Evolutionary conservation across 2,888 invertebrate species (phyloP).

Genomic region (Nephrotoma appendiculata): DNA sequence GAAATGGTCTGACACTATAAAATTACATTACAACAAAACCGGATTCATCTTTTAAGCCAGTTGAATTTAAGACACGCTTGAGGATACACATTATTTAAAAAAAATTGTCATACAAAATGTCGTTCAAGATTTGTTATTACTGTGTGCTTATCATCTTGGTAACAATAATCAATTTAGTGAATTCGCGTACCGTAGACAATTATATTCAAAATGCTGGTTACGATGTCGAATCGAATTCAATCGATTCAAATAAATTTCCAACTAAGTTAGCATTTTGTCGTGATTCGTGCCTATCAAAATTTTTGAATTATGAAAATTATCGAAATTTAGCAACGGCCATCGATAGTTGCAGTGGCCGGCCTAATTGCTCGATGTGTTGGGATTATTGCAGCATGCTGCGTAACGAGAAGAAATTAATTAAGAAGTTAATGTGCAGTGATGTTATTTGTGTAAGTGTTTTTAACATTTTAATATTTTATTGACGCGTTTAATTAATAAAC

Average conservation of each 20-base stretch:
- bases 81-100: neutral
- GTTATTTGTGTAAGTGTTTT: slow-evolving; percentile 6
- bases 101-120: neutral
- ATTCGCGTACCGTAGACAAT: neutral
- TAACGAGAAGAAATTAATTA: slow-evolving; percentile 1
- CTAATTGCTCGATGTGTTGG: slow-evolving; percentile 8
- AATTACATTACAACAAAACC: neutral
- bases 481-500: neutral
- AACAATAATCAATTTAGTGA: neutral
- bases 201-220: neutral
- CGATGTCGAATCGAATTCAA: neutral
- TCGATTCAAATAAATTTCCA: neutral
- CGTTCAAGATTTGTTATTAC: neutral
- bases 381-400: slow-evolving; percentile 6
- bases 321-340: neutral
- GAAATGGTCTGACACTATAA: neutral
- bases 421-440: slow-evolving; percentile 6
- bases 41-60: neutral
- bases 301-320: neutral
- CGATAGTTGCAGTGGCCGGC: neutral
- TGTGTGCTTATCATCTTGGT: neutral
- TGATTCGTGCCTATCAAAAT: neutral
- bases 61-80: neutral
- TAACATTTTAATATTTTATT: neutral
- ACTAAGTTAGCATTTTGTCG: neutral